phyloP scores from a whole-genome alignment of 2,888 invertebrate genomes.

The Altica lythri region DNA sequence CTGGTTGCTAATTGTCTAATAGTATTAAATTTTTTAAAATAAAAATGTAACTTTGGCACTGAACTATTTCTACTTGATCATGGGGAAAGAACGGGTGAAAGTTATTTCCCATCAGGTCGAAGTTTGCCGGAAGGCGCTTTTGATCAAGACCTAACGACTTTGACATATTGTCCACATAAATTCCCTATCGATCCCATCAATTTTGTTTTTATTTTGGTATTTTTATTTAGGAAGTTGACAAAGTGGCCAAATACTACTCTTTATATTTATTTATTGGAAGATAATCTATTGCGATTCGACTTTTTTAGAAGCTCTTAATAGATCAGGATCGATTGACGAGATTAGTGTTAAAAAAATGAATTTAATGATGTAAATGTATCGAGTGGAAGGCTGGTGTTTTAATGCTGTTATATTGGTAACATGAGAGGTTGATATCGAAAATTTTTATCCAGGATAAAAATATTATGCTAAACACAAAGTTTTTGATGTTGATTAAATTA shows the following conservation, averaged over 20 bases:
- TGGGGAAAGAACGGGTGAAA: neutral
- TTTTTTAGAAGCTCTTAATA: no score
- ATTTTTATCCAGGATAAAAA: no score
- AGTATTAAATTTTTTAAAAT: no score
- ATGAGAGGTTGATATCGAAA: no score
- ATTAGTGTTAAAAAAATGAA: no score
- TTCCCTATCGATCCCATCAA: slow-evolving; percentile 39
- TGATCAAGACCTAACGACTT: slow-evolving; percentile 40
- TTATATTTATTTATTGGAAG: slow-evolving; percentile 25
- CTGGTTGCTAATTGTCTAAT: no score
- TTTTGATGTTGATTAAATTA: no score
- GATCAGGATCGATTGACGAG: no score
- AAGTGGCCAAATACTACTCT: slow-evolving; percentile 24
- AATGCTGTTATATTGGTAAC: no score
- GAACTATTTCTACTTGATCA: neutral
- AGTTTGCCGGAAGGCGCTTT: slow-evolving; percentile 6
- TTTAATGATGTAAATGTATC: no score
- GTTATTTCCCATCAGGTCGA: neutral
- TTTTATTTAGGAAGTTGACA: slow-evolving; percentile 29
- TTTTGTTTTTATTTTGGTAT: slow-evolving; percentile 29
- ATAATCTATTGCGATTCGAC: slow-evolving; percentile 5
- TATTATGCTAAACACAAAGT: no score
- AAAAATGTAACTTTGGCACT: neutral
- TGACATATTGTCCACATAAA: slow-evolving; percentile 43
- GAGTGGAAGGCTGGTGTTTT: no score